Evolutionary conservation across 2,797 vertebrate genomes (phyloP), one percentile per base, ranked within the genome.

Genomic region (Valencia hispanica): DNA sequence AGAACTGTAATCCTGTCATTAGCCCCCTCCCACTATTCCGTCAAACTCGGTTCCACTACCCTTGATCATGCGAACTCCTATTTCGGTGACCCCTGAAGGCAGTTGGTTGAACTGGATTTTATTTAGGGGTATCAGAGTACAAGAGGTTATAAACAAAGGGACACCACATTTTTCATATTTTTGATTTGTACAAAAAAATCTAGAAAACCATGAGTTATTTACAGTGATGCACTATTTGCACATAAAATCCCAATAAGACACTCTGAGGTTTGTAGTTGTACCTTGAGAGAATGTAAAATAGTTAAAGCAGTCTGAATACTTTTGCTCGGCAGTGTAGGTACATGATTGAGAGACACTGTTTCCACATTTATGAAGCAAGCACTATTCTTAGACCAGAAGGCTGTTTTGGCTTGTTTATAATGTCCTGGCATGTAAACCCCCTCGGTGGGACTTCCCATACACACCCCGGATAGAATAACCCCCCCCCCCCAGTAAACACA

Each of bases 321-420:
- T 47, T 15, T 47, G 45, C 10, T 3, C 12, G 45, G 45, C 45
- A 47, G 45, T 47, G 45, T 2, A 36, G 59, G 30, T 12, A 63
- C 32, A 61, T 32, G 53, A 77, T 34, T 27, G 48, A 85, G 65
- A 80, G 74, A 89, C 68, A 81, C 75, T 55, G 81, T 90, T 79
- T 82, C 59, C 73, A 79, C 27, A 91, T 91, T 85, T 81, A 85
- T 90, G 79, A 90, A 91, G 87, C 73, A 79, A 78, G n/a, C 68
- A 84, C 92, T 95, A 93, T 94, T 94, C 89, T 93, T 93, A 93
- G 90, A 87, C 45, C 84, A 30, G 84, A 82, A 65, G 78, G 84
- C 85, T 88, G 90, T 83, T 89, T 83, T 79, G 83, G 90, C 89
- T 90, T 92, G 92, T 95, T 93, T 93, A 93, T 89, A 88, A 89